Base-by-base conservation (phyloP, 1,140 invertebrate species). In the Hylyphantes graminicola region DNA sequence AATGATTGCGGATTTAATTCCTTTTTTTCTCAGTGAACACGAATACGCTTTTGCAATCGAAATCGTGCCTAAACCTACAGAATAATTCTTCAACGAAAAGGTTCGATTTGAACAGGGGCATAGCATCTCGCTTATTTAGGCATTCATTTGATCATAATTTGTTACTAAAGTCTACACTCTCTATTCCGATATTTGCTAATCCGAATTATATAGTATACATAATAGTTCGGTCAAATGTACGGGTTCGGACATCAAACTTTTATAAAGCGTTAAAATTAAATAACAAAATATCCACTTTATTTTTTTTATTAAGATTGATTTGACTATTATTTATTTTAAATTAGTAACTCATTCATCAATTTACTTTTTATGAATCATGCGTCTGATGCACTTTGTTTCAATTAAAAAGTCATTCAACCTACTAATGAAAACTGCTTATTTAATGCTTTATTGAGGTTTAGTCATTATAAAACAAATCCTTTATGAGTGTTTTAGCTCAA, bases 1-100 rank as follows among this genome's bases (percentile, higher is more conserved):
- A 80, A 68, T 59, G 53, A 61, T 70, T 19, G 63, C 53, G 55
- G 57, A 80, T 80, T 59, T 59, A 64, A 74, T 57, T 61, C 17
- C 57, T 17, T 12, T 17, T 57, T 74, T 57, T 74, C 53, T 55
- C 72, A 57, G 35, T 11, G 72, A 74, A 70, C 54, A 51, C 9
- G 35, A 53, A 51, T 53, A 15, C 15, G 72, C 57, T 54, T 74
- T 15, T 57, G 19, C 72, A 59, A 35, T 17, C 1, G 13, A 74
- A 70, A 53, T 70, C 68, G 68, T 70, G 68, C 17, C 10, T 17
- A 7, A 51, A 17, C 15, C 17, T 21, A 17, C 53, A 51, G 19
- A 54, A 17, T 11, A 70, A 70, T 70, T 10, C 19, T n/a, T 53
- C 8, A 17, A 50, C n/a, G 15, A 70, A 12, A 54, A 70, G 19